A percentile compares a stretch with the other conserved stretches of the same genome.
Conservation (phyloP, 2,113 vertebrate genomes). For the Columba livia region DNA sequence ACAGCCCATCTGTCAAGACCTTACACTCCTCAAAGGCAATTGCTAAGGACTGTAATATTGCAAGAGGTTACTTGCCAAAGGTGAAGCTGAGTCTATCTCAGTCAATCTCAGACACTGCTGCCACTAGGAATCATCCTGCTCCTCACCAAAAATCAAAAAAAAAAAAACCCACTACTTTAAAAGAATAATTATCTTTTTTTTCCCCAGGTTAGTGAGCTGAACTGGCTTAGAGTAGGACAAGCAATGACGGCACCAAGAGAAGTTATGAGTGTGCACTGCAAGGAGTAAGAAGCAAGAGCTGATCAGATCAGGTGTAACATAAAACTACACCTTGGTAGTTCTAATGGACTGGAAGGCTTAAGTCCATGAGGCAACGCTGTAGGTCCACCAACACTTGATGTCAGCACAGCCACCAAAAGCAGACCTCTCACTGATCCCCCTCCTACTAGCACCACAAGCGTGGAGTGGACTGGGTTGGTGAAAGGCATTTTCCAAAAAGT, state of each 20-base stretch:
- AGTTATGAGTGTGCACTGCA: not conserved
- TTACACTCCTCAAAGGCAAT: not conserved
- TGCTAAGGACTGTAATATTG: not conserved
- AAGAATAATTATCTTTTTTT: not conserved
- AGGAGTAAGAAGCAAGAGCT: not conserved
- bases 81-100: not conserved
- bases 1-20: not conserved
- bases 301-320: not conserved
- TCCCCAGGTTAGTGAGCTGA: not conserved
- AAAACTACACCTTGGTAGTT: not conserved
- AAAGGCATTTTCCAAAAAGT: not conserved
- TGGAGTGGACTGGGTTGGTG: not conserved
- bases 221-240: not conserved
- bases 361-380: not conserved
- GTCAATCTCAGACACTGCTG: not conserved
- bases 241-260: not conserved
- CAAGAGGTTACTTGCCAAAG: accelerated
- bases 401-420: accelerated
- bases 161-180: not conserved
- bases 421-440: not conserved
- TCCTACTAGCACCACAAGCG: not conserved
- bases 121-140: not conserved
- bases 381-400: not conserved
- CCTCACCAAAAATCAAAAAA: not conserved
- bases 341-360: not conserved